Conservation (phyloP, 2,888 invertebrate genomes). For the Cyclophora punctaria region DNA sequence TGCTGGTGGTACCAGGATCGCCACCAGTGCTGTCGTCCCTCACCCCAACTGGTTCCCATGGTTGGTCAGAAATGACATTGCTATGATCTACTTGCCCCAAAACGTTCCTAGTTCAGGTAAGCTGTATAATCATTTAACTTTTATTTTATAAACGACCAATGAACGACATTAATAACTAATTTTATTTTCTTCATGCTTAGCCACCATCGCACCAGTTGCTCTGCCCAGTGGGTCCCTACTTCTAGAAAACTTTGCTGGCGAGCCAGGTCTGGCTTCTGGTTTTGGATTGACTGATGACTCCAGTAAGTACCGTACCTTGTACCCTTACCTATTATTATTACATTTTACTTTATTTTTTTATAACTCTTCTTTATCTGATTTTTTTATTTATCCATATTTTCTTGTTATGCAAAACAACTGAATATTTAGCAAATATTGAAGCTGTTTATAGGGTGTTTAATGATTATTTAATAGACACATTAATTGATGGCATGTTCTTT, state of each 20-base stretch:
- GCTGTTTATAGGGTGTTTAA: too few relatives aligned
- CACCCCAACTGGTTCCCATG: constrained; percentile 38
- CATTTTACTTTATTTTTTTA: neutral
- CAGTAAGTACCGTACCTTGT: neutral
- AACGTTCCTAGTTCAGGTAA: constrained; percentile 24
- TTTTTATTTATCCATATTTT: too few relatives aligned
- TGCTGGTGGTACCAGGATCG: constrained; percentile 37
- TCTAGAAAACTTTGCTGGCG: constrained; percentile 28
- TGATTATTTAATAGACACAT: too few relatives aligned
- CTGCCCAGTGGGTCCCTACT: constrained; percentile 30
- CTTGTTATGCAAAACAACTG: too few relatives aligned
- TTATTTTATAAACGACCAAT: neutral
- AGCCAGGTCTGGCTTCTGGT: constrained; percentile 38
- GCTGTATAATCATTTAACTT: constrained; percentile 3
- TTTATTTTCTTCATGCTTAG: constrained; percentile 16
- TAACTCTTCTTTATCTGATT: neutral
- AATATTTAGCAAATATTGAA: too few relatives aligned
- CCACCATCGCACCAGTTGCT: constrained; percentile 22
- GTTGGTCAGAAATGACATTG: constrained; percentile 38
- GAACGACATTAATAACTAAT: neutral
- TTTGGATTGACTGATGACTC: constrained; percentile 25
- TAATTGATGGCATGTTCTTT: neutral
- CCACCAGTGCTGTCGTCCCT: constrained; percentile 24
- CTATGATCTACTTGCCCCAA: constrained; percentile 27
- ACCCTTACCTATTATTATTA: too few relatives aligned